Conservation (phyloP, 2,888 invertebrate species). For the Apodemia duryi region DNA sequence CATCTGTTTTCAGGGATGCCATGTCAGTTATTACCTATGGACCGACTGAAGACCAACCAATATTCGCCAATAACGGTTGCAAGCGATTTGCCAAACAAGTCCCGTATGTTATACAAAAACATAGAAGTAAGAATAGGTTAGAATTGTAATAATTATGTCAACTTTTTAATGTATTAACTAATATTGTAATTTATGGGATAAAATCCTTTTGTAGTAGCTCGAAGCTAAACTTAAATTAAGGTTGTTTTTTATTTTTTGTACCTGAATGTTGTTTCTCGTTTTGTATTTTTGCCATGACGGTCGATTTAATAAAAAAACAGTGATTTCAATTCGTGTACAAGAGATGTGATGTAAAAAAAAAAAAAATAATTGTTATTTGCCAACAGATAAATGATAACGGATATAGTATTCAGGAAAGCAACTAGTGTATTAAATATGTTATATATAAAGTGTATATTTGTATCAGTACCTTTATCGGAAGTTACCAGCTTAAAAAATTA, state of each 20-base stretch:
- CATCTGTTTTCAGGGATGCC: slow-evolving; percentile 75
- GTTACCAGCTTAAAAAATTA: too few relatives aligned
- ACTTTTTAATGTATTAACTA: slow-evolving; percentile 17
- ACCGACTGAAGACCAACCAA: slow-evolving; percentile 84
- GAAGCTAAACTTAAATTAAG: slow-evolving; percentile 8
- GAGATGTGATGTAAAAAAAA: too few relatives aligned
- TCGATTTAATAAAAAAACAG: too few relatives aligned
- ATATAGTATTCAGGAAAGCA: too few relatives aligned
- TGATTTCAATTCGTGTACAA: too few relatives aligned
- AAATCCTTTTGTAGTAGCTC: not conserved
- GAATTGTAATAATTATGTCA: slow-evolving; percentile 21
- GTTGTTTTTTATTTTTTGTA: not conserved
- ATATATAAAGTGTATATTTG: too few relatives aligned
- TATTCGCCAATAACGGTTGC: slow-evolving; percentile 93
- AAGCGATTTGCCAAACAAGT: slow-evolving; percentile 92
- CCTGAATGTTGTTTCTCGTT: slow-evolving; percentile 1
- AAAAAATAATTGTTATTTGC: too few relatives aligned
- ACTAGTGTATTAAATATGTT: too few relatives aligned
- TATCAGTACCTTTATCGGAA: too few relatives aligned
- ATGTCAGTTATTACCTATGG: slow-evolving; percentile 85
- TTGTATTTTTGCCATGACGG: not conserved
- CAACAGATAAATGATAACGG: too few relatives aligned
- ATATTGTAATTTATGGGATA: slow-evolving; percentile 1
- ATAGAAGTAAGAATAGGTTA: slow-evolving; percentile 37
- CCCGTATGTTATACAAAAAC: slow-evolving; percentile 69